These are phyloP conservation scores for Agrotis puta DNA, from an alignment of 2,888 invertebrate genomes.

Conservation along the genomic window DNA sequence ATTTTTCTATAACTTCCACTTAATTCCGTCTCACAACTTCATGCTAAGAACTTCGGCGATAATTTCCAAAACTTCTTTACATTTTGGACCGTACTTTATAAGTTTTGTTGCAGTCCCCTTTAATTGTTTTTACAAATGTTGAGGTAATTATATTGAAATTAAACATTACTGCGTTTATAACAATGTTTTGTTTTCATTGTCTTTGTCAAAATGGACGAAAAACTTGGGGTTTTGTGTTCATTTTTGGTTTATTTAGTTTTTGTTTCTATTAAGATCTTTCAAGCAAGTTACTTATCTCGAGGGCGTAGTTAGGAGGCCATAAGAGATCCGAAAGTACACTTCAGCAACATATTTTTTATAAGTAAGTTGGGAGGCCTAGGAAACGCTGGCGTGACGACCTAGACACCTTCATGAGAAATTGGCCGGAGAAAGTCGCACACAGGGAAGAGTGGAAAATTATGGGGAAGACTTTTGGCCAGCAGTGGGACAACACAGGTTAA, in stretches of 20 bases:
- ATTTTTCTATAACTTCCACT: conserved; percentile 73
- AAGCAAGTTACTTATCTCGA: conserved; percentile 11
- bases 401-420: too few species aligned
- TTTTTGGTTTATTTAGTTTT: conserved; percentile 33
- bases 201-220: conserved; percentile 1
- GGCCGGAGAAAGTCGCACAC: too few species aligned
- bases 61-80: conserved; percentile 76
- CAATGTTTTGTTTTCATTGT: conserved; percentile 54
- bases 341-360: not conserved
- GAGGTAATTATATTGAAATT: conserved; percentile 63
- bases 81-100: conserved; percentile 69
- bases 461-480: too few species aligned
- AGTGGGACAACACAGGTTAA: too few species aligned
- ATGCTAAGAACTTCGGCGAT: conserved; percentile 73
- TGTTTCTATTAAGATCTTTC: conserved; percentile 14
- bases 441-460: too few species aligned
- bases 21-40: conserved; percentile 75
- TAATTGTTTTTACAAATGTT: conserved; percentile 69
- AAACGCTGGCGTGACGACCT: too few species aligned
- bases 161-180: conserved; percentile 45
- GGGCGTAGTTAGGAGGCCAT: conserved; percentile 26
- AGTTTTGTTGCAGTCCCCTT: conserved; percentile 67
- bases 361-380: too few species aligned
- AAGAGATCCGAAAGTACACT: conserved; percentile 1
- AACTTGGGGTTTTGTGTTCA: conserved; percentile 22